These are phyloP conservation scores for Cheirogaleus medius DNA, from an alignment of 2,113 vertebrate genomes.

Conservation along the genomic window DNA sequence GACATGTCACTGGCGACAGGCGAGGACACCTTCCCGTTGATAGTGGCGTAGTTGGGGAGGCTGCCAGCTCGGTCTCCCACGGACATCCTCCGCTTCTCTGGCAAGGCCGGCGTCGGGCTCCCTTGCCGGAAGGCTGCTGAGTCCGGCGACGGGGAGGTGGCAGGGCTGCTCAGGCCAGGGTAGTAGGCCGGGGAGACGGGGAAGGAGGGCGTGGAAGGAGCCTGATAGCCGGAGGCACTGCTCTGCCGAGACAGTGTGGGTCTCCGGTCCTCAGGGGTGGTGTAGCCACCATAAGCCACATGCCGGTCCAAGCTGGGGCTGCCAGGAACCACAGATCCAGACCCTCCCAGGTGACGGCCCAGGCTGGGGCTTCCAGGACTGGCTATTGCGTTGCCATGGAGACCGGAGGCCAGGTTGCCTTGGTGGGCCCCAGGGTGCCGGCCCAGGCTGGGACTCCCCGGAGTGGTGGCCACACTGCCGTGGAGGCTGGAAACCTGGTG, in stretches of 20 bases:
- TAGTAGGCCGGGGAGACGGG: slow-evolving; percentile 91
- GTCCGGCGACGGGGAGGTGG: slow-evolving; percentile 85
- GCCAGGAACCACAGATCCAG: slow-evolving; percentile 83
- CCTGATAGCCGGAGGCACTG: slow-evolving; percentile 95
- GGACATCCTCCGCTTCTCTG: slow-evolving; percentile 95
- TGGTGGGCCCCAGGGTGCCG: slow-evolving; percentile 84
- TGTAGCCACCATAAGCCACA: slow-evolving; percentile 89
- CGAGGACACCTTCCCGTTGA: slow-evolving; percentile 93
- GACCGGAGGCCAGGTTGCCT: slow-evolving; percentile 61
- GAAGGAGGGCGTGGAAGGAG: slow-evolving; percentile 95
- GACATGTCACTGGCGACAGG: slow-evolving; percentile 89
- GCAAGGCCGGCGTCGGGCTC: slow-evolving; percentile 88
- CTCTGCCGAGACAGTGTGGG: slow-evolving; percentile 94
- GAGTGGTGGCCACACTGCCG: slow-evolving; percentile 73
- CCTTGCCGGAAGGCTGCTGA: slow-evolving; percentile 89
- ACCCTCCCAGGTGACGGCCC: slow-evolving; percentile 77
- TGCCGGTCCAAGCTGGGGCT: slow-evolving; percentile 93
- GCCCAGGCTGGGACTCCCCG: slow-evolving; percentile 91
- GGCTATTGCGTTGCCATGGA: slow-evolving; percentile 68
- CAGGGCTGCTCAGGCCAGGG: slow-evolving; percentile 82
- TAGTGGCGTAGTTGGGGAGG: slow-evolving; percentile 90
- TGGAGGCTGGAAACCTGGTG: slow-evolving; percentile 69
- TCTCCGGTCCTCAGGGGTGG: slow-evolving; percentile 91
- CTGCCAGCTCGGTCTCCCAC: slow-evolving; percentile 92
- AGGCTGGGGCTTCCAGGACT: slow-evolving; percentile 87